A percentile compares a stretch with the other conserved stretches of the same genome.
These are phyloP conservation scores for Hyppa rectilinea DNA, from an alignment of 2,888 invertebrate species.

Conservation along the genomic window DNA sequence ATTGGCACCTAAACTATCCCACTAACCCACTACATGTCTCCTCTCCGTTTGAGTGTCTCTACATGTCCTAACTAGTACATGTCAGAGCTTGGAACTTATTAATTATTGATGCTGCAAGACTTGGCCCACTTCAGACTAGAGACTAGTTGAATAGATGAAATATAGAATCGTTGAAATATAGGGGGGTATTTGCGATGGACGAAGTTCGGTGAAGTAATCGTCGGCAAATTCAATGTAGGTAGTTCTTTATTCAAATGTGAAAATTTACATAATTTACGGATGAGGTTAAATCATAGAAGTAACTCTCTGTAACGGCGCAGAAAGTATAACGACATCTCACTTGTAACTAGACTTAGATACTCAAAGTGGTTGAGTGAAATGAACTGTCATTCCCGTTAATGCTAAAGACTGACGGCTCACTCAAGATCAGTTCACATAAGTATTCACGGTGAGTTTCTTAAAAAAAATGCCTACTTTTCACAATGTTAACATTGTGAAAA, in stretches of 20 bases:
- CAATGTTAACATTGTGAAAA: background rate
- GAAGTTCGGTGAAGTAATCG: too few species aligned
- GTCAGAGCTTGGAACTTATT: slow-evolving; percentile 49
- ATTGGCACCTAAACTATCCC: slow-evolving; percentile 6
- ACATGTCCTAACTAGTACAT: slow-evolving; percentile 42
- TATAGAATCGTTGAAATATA: slow-evolving; percentile 66
- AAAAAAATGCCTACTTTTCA: too few species aligned
- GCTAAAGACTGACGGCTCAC: too few species aligned
- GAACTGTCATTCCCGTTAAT: too few species aligned
- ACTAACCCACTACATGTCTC: slow-evolving; percentile 9
- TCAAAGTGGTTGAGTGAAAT: too few species aligned
- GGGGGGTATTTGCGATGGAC: slow-evolving; percentile 47
- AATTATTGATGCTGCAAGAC: slow-evolving; percentile 53
- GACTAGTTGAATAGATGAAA: slow-evolving; percentile 57
- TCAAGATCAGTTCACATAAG: background rate
- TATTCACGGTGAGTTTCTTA: fast-evolving
- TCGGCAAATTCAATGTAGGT: too few species aligned
- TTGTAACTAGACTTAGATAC: too few species aligned
- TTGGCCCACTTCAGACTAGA: slow-evolving; percentile 7
- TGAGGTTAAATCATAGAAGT: too few species aligned
- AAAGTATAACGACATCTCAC: too few species aligned
- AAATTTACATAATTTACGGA: too few species aligned
- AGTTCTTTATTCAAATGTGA: too few species aligned
- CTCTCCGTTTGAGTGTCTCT: slow-evolving; percentile 20
- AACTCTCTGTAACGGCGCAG: too few species aligned